A percentile compares a stretch with the other conserved stretches of the same genome.
Conservation (phyloP, 1,140 invertebrate genomes). For the Araneus ventricosus region DNA sequence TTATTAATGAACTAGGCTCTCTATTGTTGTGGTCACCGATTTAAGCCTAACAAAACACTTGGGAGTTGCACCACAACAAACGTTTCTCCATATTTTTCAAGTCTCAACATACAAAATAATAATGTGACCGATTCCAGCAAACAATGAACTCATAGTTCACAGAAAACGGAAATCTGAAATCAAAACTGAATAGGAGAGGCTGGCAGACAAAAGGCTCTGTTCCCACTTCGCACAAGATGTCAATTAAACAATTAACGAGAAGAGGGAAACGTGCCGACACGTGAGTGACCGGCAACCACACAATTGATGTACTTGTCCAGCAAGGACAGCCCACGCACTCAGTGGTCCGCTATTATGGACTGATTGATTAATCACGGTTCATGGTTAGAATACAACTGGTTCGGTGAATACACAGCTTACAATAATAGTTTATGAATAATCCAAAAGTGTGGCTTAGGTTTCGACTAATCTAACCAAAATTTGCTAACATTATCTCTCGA, state of each 20-base stretch:
- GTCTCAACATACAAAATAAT: not conserved
- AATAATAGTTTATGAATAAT: too few species aligned
- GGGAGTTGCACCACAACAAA: not conserved
- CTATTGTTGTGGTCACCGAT: too few species aligned
- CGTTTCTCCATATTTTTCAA: not conserved
- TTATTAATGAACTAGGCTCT: too few species aligned
- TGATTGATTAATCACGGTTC: conserved; percentile 10
- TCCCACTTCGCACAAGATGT: not conserved
- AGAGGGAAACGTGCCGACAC: not conserved
- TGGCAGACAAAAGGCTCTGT: not conserved
- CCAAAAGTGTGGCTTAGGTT: too few species aligned
- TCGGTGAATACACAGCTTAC: not conserved
- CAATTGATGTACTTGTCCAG: conserved; percentile 1
- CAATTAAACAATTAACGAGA: conserved; percentile 22
- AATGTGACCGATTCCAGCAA: not conserved
- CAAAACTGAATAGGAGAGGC: not conserved
- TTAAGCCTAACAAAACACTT: too few species aligned
- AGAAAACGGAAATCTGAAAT: not conserved
- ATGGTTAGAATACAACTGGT: not conserved
- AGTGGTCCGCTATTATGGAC: not conserved
- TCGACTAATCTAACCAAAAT: too few species aligned
- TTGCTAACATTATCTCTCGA: too few species aligned
- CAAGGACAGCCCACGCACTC: not conserved
- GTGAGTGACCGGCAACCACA: not conserved
- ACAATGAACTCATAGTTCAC: not conserved